Base-by-base conservation (phyloP, 2,113 vertebrate genomes). In the Pleuronectes platessa region DNA sequence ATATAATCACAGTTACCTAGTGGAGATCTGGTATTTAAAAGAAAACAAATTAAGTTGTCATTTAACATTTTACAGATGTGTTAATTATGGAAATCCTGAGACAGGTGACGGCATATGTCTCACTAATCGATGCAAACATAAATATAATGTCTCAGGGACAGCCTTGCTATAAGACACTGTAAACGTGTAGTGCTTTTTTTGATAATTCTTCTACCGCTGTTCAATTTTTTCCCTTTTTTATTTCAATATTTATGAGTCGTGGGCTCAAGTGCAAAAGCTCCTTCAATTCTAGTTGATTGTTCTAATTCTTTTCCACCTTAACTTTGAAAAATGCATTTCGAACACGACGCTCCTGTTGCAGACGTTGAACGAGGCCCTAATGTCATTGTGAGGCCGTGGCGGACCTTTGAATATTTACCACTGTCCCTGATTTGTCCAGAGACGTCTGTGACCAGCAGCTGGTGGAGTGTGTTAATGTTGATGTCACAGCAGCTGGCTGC, bases 401-500 rank as follows among this genome's bases (percentile, higher is more conserved):
- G 13, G 71, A 79, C 68, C 73, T 87, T 77, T 90, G 83, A 86
- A 87, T 61, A 78, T 49, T 45, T 37, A 58, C 71, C 51, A 26
- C 84, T 47, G 72, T 75, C 78, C 74, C 82, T 61, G 82, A 86
- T 90, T 83, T 90, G 86, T 92, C 86, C 71, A 76, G 72, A 79
- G 69, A 86, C 42, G 84, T 83, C 79, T 87, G 86, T 88, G 87
- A 87, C 77, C 83, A 90, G 90, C 90, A 92, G 90, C 93, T 92
- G 90, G 88, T 76, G 68, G 82, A 90, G 87, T 86, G 82, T 91
- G 87, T 87, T 89, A 90, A 88, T 88, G 83, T 85, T 89, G 89
- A 91, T 92, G 92, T 90, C 89, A 91, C 86, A 87, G 84, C 92
- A 93, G 92, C 91, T 91, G 92, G 86, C 90, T 88, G 78, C 90